These are phyloP conservation scores for Periphyllus acericola DNA, from an alignment of 2,888 invertebrate species.

Conservation along the genomic window DNA sequence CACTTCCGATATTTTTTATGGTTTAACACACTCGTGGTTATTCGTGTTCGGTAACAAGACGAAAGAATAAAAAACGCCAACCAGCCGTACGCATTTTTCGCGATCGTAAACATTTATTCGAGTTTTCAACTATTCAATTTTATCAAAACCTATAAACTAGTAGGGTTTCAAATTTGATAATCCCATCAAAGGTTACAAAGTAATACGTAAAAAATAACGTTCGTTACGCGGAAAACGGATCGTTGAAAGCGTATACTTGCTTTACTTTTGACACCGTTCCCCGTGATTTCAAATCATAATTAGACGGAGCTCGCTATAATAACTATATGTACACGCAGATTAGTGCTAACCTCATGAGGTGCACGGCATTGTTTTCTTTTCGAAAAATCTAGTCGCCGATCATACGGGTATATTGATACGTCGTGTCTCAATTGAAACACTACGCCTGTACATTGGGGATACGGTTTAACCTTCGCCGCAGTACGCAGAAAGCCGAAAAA, in stretches of 20 bases:
- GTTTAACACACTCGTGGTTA: not conserved
- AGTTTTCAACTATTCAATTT: not conserved
- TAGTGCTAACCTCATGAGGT: not conserved
- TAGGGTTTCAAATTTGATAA: not conserved
- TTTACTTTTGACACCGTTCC: not conserved
- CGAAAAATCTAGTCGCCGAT: not conserved
- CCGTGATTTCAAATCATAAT: not conserved
- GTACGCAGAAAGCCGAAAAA: not conserved
- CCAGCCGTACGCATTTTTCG: not conserved
- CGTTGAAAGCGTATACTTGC: not conserved
- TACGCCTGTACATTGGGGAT: too few species aligned
- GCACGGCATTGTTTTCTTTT: not conserved
- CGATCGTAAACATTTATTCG: not conserved
- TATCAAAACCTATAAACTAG: slow-evolving; percentile 8
- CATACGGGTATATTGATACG: not conserved
- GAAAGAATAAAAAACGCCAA: not conserved
- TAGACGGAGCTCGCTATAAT: not conserved
- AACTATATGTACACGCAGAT: not conserved
- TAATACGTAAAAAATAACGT: not conserved
- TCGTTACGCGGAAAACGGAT: not conserved
- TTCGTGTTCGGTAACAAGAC: not conserved
- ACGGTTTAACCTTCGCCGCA: too few species aligned
- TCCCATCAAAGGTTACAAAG: not conserved
- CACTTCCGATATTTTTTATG: not conserved
- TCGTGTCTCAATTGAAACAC: too few species aligned